Percentiles rank a stretch among this genome's conserved stretches.
Evolutionary conservation across 2,113 vertebrate species (phyloP).

Genomic region (Promerops cafer): DNA sequence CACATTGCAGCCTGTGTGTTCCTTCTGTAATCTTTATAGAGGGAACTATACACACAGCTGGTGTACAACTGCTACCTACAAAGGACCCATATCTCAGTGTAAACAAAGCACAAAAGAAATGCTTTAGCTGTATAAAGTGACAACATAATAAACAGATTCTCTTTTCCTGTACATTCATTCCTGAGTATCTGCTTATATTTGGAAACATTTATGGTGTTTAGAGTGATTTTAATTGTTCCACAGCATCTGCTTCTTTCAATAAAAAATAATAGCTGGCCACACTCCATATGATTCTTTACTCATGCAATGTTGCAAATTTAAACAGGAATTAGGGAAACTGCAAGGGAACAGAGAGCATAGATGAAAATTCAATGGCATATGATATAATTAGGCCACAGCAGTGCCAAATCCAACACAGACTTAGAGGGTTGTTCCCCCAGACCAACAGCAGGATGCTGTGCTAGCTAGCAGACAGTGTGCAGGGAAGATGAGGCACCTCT

Average conservation of each 20-base stretch:
- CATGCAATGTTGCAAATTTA: neutral
- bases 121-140: neutral
- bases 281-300: neutral
- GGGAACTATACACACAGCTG: neutral
- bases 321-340: neutral
- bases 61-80: neutral
- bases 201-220: neutral
- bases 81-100: neutral
- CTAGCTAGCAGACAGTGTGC: neutral
- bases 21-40: neutral
- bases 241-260: neutral
- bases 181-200: neutral
- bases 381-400: neutral
- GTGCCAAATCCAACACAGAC: neutral
- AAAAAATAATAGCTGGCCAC: neutral
- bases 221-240: neutral
- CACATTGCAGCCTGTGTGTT: neutral
- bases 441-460: neutral
- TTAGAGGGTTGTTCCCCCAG: neutral
- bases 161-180: neutral
- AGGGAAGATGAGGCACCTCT: neutral
- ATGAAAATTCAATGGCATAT: neutral
- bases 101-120: conserved; percentile 6
- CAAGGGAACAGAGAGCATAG: neutral
- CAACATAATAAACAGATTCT: neutral